These are phyloP conservation scores for Camponotus floridanus DNA, from an alignment of 1,140 invertebrate genomes.

Conservation along the genomic window DNA sequence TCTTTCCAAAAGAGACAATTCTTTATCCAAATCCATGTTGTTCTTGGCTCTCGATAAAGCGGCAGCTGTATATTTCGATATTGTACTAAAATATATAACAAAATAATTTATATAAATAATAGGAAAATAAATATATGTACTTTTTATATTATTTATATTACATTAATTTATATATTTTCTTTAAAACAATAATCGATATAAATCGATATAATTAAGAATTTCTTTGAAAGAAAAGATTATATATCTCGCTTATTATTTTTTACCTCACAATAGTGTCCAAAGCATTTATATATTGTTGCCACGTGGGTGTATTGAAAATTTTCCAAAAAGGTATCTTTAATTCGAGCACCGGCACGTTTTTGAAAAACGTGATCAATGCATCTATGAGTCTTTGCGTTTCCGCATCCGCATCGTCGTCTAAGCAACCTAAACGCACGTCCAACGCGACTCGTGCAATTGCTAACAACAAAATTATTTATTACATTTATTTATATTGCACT, in stretches of 20 bases:
- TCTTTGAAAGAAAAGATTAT: not conserved
- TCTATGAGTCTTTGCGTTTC: slow-evolving; percentile 92
- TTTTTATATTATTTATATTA: not conserved
- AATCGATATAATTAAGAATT: not conserved
- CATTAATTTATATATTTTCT: not conserved
- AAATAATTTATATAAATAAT: not conserved
- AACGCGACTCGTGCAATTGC: slow-evolving; percentile 93
- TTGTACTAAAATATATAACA: slow-evolving; percentile 85
- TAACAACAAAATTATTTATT: slow-evolving; percentile 79
- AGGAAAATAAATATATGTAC: not conserved
- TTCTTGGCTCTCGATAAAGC: slow-evolving; percentile 78
- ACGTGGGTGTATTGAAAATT: slow-evolving; percentile 91
- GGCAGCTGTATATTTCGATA: slow-evolving; percentile 84
- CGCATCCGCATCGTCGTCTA: slow-evolving; percentile 88
- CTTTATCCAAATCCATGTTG: slow-evolving; percentile 83
- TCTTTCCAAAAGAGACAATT: slow-evolving; percentile 89
- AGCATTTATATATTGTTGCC: slow-evolving; percentile 91
- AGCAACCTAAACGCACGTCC: slow-evolving; percentile 92
- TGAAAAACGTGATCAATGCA: slow-evolving; percentile 93
- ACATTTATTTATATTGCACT: slow-evolving; percentile 8
- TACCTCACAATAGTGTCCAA: slow-evolving; percentile 90
- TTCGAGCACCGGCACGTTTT: slow-evolving; percentile 92
- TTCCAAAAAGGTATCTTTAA: slow-evolving; percentile 93
- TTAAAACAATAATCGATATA: too few species aligned
- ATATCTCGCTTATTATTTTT: slow-evolving; percentile 69